Conservation (phyloP, 2,113 vertebrate species). For the Himantopus leucocephalus region DNA sequence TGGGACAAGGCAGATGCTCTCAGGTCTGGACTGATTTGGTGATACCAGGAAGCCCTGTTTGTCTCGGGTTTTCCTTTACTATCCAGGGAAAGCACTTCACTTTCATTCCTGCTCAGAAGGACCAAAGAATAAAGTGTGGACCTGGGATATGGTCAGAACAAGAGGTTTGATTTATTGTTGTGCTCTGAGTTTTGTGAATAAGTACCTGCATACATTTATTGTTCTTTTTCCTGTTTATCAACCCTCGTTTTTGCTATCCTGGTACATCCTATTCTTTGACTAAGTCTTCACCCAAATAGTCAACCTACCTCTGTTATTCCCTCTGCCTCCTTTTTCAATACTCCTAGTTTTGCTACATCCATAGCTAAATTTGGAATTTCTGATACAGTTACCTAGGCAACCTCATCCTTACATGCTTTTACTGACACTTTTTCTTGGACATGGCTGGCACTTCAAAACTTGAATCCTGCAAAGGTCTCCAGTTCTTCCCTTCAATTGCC, state of each 20-base stretch:
- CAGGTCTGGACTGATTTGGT: neutral
- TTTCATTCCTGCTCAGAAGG: neutral
- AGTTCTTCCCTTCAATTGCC: no score
- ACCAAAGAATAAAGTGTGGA: neutral
- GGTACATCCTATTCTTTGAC: neutral
- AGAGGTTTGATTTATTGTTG: neutral
- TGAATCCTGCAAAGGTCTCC: no score
- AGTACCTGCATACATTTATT: neutral
- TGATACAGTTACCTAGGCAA: neutral
- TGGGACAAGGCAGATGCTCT: neutral
- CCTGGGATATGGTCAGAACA: fast-evolving
- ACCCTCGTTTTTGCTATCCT: fast-evolving
- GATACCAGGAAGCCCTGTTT: fast-evolving
- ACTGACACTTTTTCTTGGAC: neutral
- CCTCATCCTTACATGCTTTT: neutral
- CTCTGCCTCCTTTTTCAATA: neutral
- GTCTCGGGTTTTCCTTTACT: neutral
- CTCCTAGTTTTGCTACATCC: neutral
- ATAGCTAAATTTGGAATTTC: neutral
- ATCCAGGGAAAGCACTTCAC: neutral
- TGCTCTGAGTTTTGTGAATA: neutral
- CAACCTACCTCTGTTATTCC: neutral
- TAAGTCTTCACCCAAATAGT: neutral
- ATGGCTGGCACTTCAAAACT: neutral
- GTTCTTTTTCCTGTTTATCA: neutral